Conservation (phyloP, 2,113 vertebrate genomes). For the Syngnathus scovelli region DNA sequence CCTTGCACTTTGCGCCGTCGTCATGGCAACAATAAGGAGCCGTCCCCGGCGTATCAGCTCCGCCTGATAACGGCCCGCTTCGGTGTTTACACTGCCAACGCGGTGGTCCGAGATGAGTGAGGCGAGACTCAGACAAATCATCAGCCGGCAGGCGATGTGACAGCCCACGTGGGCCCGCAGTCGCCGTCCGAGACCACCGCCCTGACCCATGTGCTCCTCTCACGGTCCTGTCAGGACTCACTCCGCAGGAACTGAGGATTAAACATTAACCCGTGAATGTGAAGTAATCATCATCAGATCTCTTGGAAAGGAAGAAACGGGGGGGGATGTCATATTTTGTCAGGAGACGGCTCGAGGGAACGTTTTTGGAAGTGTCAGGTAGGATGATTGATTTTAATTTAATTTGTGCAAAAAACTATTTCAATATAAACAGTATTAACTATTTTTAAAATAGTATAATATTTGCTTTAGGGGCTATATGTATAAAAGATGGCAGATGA, state of each 20-base stretch:
- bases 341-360: conserved; percentile 13
- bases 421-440: no score
- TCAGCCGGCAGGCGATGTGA: conserved; percentile 14
- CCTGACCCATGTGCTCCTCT: conserved; percentile 16
- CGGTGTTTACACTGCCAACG: conserved; percentile 56
- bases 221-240: conserved; percentile 39
- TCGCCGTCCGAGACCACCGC: conserved; percentile 18
- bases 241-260: conserved; percentile 44
- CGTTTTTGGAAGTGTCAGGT: conserved; percentile 40
- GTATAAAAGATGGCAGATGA: background rate
- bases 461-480: background rate
- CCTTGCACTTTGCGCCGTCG: conserved; percentile 58
- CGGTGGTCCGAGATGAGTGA: conserved; percentile 24
- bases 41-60: conserved; percentile 38
- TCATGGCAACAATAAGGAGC: conserved; percentile 42
- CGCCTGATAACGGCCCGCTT: conserved; percentile 48
- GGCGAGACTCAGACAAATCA: conserved; percentile 43
- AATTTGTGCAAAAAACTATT: no score
- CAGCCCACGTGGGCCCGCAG: conserved; percentile 21
- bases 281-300: conserved; percentile 11
- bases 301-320: conserved; percentile 10
- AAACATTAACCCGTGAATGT: conserved; percentile 53
- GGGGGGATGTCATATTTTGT: conserved; percentile 20
- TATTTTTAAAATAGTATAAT: background rate
- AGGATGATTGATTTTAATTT: conserved; percentile 17